Base-by-base conservation (phyloP, 2,888 invertebrate genomes). In the Apamea crenata region DNA sequence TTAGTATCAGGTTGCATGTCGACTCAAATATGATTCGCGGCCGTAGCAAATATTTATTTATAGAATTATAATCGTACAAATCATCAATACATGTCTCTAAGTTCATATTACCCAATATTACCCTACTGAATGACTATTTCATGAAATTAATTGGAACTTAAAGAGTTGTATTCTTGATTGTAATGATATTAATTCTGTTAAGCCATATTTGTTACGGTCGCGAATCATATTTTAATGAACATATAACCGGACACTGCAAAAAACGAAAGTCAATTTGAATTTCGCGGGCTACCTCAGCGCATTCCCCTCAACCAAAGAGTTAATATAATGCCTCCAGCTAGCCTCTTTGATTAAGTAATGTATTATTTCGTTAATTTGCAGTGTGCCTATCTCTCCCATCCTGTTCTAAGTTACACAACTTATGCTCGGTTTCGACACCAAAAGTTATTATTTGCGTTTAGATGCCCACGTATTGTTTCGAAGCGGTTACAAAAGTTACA, bases 401-500 rank as follows among this genome's bases (percentile, higher is more conserved):
- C 74, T 80, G 76, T 68, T 68, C 44, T 61, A 83, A 68, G 68
- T 78, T 84, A 75, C 83, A 79, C 85, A 89, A 85, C 65, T 69
- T 74, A 84, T 79, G 81, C 69, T 74, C 79, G 50, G 69, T 91
- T 90, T 87, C 90, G 81, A 91, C 90, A 92, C 80, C 81, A 80
- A 81, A 87, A 85, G 82, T 87, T 89, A 86, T 87, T 83, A 91
- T 89, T 89, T 87, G 78, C 76, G 70, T 85, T 87, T 85, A 84
- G 83, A 88, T 88, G 77, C 81, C 86, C 87, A 80, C 83, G 86
- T 86, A 87, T 87, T 91, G 89, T 90, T 90, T 85, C 72, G 76
- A 61, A 68, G 80, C 81, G 80, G 75, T 82, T 84, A 91, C 93
- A 91, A 93, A 93, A 93, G 93, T 93, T 92, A 92, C 92, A 92